Evolutionary conservation across 2,797 vertebrate genomes (phyloP).

Genomic region (Taenioides sp.): DNA sequence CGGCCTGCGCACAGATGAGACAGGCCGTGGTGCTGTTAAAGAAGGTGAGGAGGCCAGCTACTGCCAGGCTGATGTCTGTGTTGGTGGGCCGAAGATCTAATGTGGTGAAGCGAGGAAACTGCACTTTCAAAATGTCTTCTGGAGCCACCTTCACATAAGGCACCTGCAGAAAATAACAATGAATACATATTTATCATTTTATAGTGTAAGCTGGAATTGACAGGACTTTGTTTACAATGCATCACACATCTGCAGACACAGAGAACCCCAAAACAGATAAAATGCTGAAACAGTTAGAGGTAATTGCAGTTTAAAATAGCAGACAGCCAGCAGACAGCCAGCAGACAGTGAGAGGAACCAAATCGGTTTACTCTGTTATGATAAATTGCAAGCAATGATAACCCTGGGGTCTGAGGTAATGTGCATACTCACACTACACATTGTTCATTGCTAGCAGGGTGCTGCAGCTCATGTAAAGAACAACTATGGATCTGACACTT

Average conservation of each 20-base stretch:
- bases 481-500: slow-evolving; percentile 26
- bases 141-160: slow-evolving; percentile 98
- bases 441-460: slow-evolving; percentile 28
- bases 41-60: slow-evolving; percentile 93
- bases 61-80: slow-evolving; percentile 93
- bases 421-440: slow-evolving; percentile 37
- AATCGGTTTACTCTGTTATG: slow-evolving; percentile 42
- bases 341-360: slow-evolving; percentile 36
- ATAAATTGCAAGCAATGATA: slow-evolving; percentile 45
- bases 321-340: slow-evolving; percentile 18
- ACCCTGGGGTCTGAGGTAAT: slow-evolving; percentile 34
- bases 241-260: slow-evolving; percentile 21
- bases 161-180: slow-evolving; percentile 77
- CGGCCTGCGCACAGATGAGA: slow-evolving; percentile 97
- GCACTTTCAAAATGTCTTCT: slow-evolving; percentile 94
- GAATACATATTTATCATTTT: slow-evolving; percentile 13
- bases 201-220: slow-evolving; percentile 5
- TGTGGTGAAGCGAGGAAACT: slow-evolving; percentile 96
- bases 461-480: slow-evolving; percentile 19
- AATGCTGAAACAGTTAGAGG: slow-evolving; percentile 13
- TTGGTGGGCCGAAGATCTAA: slow-evolving; percentile 97
- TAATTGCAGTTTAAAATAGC: slow-evolving; percentile 31
- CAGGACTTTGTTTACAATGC: slow-evolving; percentile 20
- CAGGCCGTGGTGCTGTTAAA: slow-evolving; percentile 96
- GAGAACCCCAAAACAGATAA: slow-evolving; percentile 14